Evolutionary conservation across 2,888 invertebrate genomes (phyloP).

Genomic region (Amiota communis): DNA sequence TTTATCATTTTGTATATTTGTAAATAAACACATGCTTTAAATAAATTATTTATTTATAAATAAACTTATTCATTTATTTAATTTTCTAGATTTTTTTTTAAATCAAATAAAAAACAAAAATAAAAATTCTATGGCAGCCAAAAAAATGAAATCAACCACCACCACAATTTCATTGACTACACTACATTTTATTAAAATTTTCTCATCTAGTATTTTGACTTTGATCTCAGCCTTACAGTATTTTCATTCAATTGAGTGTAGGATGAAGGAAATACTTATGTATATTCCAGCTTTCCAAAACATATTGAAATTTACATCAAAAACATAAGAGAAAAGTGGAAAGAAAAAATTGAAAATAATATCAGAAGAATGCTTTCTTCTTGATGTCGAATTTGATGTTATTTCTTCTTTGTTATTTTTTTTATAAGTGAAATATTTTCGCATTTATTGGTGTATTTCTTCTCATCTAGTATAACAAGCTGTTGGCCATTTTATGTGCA

Average conservation of each 20-base stretch:
- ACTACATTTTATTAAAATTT: background rate
- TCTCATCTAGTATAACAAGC: background rate
- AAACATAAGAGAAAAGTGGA: background rate
- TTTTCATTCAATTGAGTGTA: too few relatives aligned
- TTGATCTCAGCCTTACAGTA: too few relatives aligned
- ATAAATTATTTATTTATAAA: too few relatives aligned
- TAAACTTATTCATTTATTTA: too few relatives aligned
- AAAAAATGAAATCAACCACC: background rate
- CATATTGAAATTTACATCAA: background rate
- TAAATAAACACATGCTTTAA: too few relatives aligned
- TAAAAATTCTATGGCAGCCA: background rate
- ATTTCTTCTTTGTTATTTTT: background rate
- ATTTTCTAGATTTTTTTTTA: too few relatives aligned
- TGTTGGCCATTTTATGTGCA: conserved; percentile 34
- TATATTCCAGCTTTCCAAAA: background rate
- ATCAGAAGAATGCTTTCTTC: too few relatives aligned
- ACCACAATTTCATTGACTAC: background rate
- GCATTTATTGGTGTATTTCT: background rate
- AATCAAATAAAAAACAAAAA: too few relatives aligned
- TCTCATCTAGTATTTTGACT: too few relatives aligned
- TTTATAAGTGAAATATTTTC: conserved; percentile 4
- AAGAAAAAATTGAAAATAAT: too few relatives aligned
- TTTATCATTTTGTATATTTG: too few relatives aligned
- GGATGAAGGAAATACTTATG: background rate
- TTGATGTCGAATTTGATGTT: too few relatives aligned